Conservation (phyloP, 1,140 invertebrate species). For the Sitophilus oryzae region DNA sequence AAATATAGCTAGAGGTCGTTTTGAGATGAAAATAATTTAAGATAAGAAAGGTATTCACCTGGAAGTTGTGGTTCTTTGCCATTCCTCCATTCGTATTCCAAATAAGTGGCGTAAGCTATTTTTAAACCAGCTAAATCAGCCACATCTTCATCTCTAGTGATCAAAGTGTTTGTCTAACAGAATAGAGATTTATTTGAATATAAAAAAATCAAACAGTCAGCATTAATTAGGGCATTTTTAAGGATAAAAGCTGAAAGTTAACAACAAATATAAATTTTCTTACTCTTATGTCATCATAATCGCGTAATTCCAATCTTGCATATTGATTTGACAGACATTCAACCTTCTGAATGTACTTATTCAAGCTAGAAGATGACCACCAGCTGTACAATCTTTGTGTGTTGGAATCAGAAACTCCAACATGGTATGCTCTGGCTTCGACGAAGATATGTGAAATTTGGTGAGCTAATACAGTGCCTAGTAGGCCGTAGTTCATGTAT, state of each 20-base stretch:
- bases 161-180: slow-evolving; percentile 62
- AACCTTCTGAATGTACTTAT: slow-evolving; percentile 32
- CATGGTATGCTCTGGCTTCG: slow-evolving; percentile 20
- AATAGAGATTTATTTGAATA: not conserved
- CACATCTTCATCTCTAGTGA: slow-evolving; percentile 88
- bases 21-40: no score
- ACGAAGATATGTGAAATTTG: slow-evolving; percentile 74
- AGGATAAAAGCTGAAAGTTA: not conserved
- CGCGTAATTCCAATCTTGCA: slow-evolving; percentile 22
- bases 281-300: slow-evolving; percentile 17
- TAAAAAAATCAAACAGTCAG: no score
- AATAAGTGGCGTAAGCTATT: slow-evolving; percentile 78
- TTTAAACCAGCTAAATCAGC: slow-evolving; percentile 80
- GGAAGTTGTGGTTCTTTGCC: slow-evolving; percentile 60
- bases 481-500: slow-evolving; percentile 89
- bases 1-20: no score
- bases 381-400: slow-evolving; percentile 26
- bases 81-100: slow-evolving; percentile 61
- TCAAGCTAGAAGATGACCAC: slow-evolving; percentile 28
- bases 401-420: not conserved
- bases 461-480: slow-evolving; percentile 89
- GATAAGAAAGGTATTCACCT: slow-evolving; percentile 38
- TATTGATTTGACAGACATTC: slow-evolving; percentile 32
- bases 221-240: slow-evolving; percentile 2
- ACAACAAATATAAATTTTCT: not conserved